Evolutionary conservation across 2,797 vertebrate genomes (phyloP).

Genomic region (Chaunax sp.): DNA sequence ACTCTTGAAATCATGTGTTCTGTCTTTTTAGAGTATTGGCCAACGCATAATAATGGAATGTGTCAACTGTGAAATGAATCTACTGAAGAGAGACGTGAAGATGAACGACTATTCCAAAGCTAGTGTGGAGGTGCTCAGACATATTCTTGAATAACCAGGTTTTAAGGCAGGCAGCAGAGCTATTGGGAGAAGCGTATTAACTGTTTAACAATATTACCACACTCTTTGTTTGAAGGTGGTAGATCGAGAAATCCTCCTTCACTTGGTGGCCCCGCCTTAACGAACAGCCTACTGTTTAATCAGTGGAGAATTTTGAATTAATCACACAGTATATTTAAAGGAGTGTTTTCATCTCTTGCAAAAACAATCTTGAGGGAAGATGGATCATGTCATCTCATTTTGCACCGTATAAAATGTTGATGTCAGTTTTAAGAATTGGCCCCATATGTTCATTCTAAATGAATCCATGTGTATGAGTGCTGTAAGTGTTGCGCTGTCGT

Average conservation of each 20-base stretch:
- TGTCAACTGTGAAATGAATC: slow-evolving; percentile 85
- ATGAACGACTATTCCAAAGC: slow-evolving; percentile 81
- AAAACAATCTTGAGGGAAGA: background rate
- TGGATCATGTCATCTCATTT: slow-evolving; percentile 40
- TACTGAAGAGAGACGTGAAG: slow-evolving; percentile 76
- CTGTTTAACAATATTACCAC: background rate
- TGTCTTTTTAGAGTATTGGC: slow-evolving; percentile 78
- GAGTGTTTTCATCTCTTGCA: slow-evolving; percentile 11
- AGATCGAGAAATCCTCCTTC: background rate
- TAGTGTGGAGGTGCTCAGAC: slow-evolving; percentile 85
- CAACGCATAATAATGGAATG: slow-evolving; percentile 87
- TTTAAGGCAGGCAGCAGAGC: slow-evolving; percentile 23
- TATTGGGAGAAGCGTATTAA: too few relatives aligned
- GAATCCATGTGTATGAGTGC: slow-evolving; percentile 31
- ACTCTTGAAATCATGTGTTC: slow-evolving; percentile 19
- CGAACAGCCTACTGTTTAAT: too few relatives aligned
- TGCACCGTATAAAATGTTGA: slow-evolving; percentile 3
- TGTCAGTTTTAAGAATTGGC: slow-evolving; percentile 25
- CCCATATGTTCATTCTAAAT: slow-evolving; percentile 20
- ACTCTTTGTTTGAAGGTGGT: slow-evolving; percentile 20
- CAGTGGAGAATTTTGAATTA: too few relatives aligned
- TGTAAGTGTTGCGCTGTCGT: slow-evolving; percentile 32
- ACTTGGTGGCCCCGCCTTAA: background rate
- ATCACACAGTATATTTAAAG: background rate
- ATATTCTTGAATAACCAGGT: slow-evolving; percentile 28